phyloP scores from a whole-genome alignment of 2,113 vertebrate genomes.

The Ifrita kowaldi region DNA sequence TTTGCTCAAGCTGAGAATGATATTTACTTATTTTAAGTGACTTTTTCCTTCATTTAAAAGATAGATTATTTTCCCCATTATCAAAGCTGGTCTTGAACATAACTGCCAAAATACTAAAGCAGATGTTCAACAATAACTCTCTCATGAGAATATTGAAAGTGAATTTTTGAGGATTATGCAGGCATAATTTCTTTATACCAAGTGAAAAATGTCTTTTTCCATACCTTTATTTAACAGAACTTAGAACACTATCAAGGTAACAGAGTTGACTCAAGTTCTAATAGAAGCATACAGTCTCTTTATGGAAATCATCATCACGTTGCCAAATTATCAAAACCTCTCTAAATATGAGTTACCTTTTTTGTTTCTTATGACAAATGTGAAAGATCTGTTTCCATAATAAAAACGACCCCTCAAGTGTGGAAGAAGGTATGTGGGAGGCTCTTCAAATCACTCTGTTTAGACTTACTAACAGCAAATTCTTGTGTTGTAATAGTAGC shows the following conservation, averaged over 20 bases:
- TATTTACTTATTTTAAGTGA: background rate
- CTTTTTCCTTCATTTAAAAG: background rate
- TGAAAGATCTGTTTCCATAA: background rate
- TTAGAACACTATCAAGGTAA: background rate
- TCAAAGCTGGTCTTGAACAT: background rate
- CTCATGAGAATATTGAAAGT: background rate
- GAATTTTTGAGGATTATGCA: background rate
- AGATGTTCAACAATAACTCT: background rate
- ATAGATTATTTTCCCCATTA: background rate
- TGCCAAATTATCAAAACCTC: background rate
- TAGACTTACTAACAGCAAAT: background rate
- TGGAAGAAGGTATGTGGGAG: background rate
- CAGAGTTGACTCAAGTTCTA: background rate
- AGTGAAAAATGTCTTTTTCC: background rate
- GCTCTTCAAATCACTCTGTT: background rate
- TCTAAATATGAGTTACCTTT: background rate
- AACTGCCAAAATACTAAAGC: background rate
- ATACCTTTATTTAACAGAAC: background rate
- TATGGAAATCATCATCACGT: background rate
- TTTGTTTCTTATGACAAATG: background rate
- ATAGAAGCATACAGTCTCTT: background rate
- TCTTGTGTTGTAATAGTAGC: background rate
- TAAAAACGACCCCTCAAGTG: rapidly evolving
- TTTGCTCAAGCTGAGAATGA: background rate
- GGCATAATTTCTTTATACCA: background rate